Evolutionary conservation across 2,888 invertebrate species (phyloP), one percentile per base, ranked within the genome.

Genomic region (Tuta absoluta): DNA sequence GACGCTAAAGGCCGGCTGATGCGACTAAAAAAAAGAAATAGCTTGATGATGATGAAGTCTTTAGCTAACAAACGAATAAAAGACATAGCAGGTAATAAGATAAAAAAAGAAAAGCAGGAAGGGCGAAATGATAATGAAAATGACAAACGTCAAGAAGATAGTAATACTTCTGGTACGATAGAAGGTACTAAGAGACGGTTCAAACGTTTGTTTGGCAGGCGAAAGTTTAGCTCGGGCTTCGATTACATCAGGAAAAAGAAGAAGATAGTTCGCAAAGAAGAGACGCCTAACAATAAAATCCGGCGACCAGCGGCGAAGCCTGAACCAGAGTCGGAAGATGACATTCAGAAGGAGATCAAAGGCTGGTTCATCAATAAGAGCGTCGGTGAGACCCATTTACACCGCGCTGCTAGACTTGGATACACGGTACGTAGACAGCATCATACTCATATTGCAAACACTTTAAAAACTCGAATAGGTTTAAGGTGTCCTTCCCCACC

Each of bases 291-390:
- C 69, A 80, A 87, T 72, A 83, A 92, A 87, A 81, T 91, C 77
- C 86, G 92, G 68, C 82, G 93, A 71, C 82, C 86, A 67, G 86
- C 91, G 21, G 81, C 87, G 0, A 91, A 90, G 72, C 93, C 94
- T 19, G 94, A 89, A 72, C 94, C 94, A 0, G 94, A 94, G 77
- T 94, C 94, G 28, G 93, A 94, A 12, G 94, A 95, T 73, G 97
- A 97, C 81, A 95, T 97, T 63, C 95, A 95, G 70, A 95, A 95
- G 74, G 97, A 97, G 86, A 96, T 97, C 67, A 96, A 97, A 81
- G 94, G 95, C 70, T 97, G 98, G 96, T 97, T 98, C 68, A 94
- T 98, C 63, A 98, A 98, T 85, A 98, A 98, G 84, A 97, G 98
- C 62, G 95, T 98, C 41, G 98, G 98, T 8, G 98, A 98, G 86